A percentile compares a stretch with the other conserved stretches of the same genome.
Conservation (phyloP, 2,797 vertebrate species). For the Neopelma chrysocephalum region DNA sequence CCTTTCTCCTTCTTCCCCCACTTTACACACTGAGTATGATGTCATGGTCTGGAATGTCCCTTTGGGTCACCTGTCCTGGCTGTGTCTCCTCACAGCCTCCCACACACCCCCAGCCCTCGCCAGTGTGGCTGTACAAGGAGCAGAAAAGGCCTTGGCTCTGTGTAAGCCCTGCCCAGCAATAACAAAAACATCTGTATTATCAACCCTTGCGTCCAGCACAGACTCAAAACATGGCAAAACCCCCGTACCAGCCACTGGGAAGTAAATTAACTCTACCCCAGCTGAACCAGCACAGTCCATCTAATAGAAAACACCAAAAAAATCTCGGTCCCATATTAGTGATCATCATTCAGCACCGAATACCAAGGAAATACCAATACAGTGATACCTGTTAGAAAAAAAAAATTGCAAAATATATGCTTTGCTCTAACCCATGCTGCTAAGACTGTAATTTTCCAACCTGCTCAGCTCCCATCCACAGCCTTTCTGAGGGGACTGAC, state of each 20-base stretch:
- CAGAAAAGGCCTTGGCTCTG: not conserved
- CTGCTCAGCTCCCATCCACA: not conserved
- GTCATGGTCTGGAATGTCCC: not conserved
- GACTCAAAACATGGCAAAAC: not conserved
- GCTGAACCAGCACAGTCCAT: not conserved
- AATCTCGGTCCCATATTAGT: not conserved
- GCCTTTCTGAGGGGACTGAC: not conserved
- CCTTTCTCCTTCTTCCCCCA: not conserved
- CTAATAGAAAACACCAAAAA: not conserved
- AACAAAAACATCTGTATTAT: not conserved
- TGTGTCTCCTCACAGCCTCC: not conserved
- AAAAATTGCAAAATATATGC: not conserved
- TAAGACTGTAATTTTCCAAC: not conserved
- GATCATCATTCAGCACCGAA: not conserved
- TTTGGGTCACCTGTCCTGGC: not conserved
- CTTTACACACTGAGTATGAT: too few relatives aligned
- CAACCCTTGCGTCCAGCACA: not conserved
- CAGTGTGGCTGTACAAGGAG: fast-evolving
- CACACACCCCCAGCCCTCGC: not conserved
- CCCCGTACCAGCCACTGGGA: not conserved
- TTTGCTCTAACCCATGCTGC: not conserved
- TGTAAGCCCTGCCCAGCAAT: not conserved
- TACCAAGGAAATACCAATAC: not conserved
- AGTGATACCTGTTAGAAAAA: not conserved
- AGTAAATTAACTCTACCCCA: not conserved